Evolutionary conservation across 1,140 invertebrate species (phyloP).

Genomic region (Drosophila teissieri): DNA sequence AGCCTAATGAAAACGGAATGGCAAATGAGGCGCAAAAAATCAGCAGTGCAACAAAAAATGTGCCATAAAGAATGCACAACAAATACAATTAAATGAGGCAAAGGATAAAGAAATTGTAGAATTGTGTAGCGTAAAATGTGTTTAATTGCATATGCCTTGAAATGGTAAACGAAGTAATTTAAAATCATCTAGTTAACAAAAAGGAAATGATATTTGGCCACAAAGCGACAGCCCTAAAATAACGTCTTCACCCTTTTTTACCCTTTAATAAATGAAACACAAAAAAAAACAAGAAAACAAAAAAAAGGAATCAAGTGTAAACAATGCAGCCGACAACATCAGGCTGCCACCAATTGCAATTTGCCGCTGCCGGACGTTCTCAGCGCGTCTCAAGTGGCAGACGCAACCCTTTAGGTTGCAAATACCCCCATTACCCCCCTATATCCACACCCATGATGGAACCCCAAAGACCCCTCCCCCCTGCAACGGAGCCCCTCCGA

Average conservation of each 20-base stretch:
- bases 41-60: constrained; percentile 11
- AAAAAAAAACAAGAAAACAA: too few relatives aligned
- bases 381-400: constrained; percentile 72
- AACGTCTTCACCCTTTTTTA: too few relatives aligned
- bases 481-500: constrained; percentile 4
- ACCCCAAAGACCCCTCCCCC: too few relatives aligned
- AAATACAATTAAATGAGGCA: neutral
- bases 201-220: neutral
- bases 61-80: neutral
- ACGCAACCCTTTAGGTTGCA: constrained; percentile 41
- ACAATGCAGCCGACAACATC: constrained; percentile 62
- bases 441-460: neutral
- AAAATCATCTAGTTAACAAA: too few relatives aligned
- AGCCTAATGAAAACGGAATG: constrained; percentile 60
- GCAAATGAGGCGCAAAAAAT: constrained; percentile 25
- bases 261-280: too few relatives aligned
- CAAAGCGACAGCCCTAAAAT: too few relatives aligned
- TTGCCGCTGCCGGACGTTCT: constrained; percentile 61
- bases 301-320: constrained; percentile 46
- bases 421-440: neutral
- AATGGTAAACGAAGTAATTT: too few relatives aligned
- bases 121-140: too few relatives aligned
- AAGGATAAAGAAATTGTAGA: too few relatives aligned
- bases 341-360: constrained; percentile 71
- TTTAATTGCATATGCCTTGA: too few relatives aligned